phyloP scores from a whole-genome alignment of 53 echinoderm and acorn worm genomes.

The Echinometra lucunter region DNA sequence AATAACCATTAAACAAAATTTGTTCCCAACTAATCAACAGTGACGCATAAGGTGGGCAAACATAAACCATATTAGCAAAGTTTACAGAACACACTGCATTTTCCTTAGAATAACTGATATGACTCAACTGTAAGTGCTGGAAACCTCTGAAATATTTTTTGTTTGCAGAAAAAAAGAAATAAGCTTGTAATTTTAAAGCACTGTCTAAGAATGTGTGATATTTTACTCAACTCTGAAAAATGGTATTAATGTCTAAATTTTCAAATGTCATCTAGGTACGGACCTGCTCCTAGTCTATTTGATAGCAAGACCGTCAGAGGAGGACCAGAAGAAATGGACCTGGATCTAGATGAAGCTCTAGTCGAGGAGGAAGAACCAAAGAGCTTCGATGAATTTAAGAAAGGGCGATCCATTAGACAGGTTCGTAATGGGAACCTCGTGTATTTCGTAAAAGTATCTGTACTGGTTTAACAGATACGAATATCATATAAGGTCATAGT shows the following conservation, averaged over 20 bases:
- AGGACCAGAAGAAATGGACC: constrained; percentile 73
- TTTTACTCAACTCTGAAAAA: not conserved
- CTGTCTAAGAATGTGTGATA: not conserved
- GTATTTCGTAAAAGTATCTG: not conserved
- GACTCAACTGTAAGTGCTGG: too few relatives aligned
- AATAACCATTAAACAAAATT: too few relatives aligned
- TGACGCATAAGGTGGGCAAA: too few relatives aligned
- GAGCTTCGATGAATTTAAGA: constrained; percentile 88
- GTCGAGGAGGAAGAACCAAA: constrained; percentile 74
- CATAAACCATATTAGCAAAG: not conserved
- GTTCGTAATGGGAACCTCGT: constrained; percentile 45
- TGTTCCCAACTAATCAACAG: too few relatives aligned
- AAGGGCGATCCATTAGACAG: constrained; percentile 82
- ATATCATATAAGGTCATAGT: too few relatives aligned
- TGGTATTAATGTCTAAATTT: not conserved
- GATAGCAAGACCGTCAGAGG: constrained; percentile 85
- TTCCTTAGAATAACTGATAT: too few relatives aligned
- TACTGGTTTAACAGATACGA: too few relatives aligned
- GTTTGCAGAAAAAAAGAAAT: too few relatives aligned
- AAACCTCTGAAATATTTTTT: too few relatives aligned
- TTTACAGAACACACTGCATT: not conserved
- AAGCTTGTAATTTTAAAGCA: too few relatives aligned
- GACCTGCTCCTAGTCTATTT: constrained; percentile 93
- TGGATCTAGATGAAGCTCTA: constrained; percentile 54
- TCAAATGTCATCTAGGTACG: constrained; percentile 57